Conservation (phyloP, 2,113 vertebrate species). For the Gallinago jamesoni region DNA sequence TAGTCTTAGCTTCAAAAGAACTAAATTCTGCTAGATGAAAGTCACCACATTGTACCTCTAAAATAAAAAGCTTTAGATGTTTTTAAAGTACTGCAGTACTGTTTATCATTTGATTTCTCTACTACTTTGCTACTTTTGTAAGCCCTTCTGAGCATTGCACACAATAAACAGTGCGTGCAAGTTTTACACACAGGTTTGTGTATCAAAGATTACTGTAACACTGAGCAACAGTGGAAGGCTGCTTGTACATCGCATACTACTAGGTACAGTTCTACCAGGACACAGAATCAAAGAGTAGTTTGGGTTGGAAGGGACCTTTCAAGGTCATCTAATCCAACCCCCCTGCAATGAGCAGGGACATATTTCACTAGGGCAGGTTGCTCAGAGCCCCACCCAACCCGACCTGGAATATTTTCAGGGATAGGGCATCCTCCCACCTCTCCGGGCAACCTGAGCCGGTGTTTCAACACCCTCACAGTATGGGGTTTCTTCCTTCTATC, state of each 20-base stretch:
- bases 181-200: background rate
- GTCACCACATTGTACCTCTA: background rate
- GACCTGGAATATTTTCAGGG: background rate
- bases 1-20: background rate
- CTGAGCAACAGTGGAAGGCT: background rate
- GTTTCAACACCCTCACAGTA: background rate
- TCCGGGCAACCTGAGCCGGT: background rate
- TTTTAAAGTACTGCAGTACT: background rate
- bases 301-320: background rate
- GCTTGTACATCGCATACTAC: background rate
- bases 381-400: background rate
- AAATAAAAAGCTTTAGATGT: background rate
- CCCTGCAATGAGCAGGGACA: background rate
- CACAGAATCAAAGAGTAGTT: background rate
- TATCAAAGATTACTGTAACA: background rate
- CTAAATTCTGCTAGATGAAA: background rate
- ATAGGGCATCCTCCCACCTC: background rate
- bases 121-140: background rate
- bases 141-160: background rate
- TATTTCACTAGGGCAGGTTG: background rate
- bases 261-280: background rate
- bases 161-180: background rate
- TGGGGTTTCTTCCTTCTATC: background rate
- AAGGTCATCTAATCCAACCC: background rate
- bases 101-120: background rate